A percentile compares a stretch with the other conserved stretches of the same genome.
Evolutionary conservation across 2,888 invertebrate genomes (phyloP).

Genomic region (Drosophila meridiana): DNA sequence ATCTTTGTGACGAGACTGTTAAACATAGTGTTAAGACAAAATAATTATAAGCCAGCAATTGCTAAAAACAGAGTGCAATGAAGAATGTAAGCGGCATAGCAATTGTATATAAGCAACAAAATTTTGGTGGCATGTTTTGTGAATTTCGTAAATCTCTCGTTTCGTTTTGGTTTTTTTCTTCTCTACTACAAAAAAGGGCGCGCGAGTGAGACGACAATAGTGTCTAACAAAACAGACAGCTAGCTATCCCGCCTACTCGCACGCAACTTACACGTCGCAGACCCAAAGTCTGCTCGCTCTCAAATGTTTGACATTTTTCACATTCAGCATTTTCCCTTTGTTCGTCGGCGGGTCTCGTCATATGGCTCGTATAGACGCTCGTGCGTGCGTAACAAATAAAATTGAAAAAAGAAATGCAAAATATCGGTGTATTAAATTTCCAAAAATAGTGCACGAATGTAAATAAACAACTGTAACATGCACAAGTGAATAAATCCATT

Average conservation of each 20-base stretch:
- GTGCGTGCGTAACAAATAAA: conserved; percentile 77
- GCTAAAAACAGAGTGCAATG: conserved; percentile 30
- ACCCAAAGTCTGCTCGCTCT: conserved; percentile 73
- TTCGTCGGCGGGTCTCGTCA: conserved; percentile 81
- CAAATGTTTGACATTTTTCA: conserved; percentile 75
- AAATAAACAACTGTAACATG: conserved; percentile 67
- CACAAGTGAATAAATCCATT: conserved; percentile 51
- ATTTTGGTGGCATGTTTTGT: conserved; percentile 63
- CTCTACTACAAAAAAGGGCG: conserved; percentile 76
- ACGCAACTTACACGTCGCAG: conserved; percentile 63
- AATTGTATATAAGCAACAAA: conserved; percentile 34
- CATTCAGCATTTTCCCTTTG: conserved; percentile 80
- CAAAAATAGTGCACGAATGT: conserved; percentile 64
- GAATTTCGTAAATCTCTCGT: conserved; percentile 64
- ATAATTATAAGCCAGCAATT: conserved; percentile 18
- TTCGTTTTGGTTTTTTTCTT: conserved; percentile 78
- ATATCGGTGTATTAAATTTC: conserved; percentile 54
- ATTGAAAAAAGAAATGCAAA: conserved; percentile 55
- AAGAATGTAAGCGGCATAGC: conserved; percentile 13
- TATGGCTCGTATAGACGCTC: conserved; percentile 68
- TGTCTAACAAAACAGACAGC: conserved; percentile 17
- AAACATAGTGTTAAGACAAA: conserved; percentile 22
- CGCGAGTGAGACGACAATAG: conserved; percentile 65
- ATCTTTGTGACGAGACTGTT: conserved; percentile 47
- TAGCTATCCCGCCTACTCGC: conserved; percentile 54